Evolutionary conservation across 2,888 invertebrate genomes (phyloP).

Genomic region (Melanargia galathea): DNA sequence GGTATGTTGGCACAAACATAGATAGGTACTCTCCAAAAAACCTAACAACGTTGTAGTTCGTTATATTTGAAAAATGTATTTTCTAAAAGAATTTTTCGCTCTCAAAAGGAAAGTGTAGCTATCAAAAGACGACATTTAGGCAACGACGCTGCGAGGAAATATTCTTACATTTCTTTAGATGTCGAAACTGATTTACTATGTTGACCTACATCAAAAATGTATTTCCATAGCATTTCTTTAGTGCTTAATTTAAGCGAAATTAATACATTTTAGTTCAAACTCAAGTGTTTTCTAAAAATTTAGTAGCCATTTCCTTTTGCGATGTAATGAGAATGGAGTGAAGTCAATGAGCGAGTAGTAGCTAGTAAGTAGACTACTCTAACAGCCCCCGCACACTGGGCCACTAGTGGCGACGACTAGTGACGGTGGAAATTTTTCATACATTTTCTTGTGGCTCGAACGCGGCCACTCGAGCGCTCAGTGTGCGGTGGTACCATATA

Average conservation of each 20-base stretch:
- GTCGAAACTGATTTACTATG: slow-evolving; percentile 23
- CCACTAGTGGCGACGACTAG: no score
- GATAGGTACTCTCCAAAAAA: no score
- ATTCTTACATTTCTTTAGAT: slow-evolving; percentile 27
- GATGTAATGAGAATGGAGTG: no score
- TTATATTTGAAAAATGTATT: slow-evolving; percentile 13
- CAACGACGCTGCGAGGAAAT: slow-evolving; percentile 26
- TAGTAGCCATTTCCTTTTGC: no score
- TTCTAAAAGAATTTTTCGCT: slow-evolving; percentile 20
- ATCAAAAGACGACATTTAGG: slow-evolving; percentile 34
- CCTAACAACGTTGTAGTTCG: slow-evolving; percentile 3
- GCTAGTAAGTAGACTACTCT: no score
- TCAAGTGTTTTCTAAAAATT: no score
- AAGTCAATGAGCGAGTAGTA: no score
- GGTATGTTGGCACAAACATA: neutral
- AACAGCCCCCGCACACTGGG: no score
- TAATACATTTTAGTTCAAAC: neutral
- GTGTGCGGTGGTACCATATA: no score
- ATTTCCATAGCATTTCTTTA: slow-evolving; percentile 1
- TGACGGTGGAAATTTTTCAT: no score
- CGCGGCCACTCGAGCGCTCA: no score
- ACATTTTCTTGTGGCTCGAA: no score
- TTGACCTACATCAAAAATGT: slow-evolving; percentile 16
- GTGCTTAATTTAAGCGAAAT: neutral
- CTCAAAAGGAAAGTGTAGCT: slow-evolving; percentile 23